Evolutionary conservation across 1,140 invertebrate species (phyloP).

Genomic region (Euwallacea similis): DNA sequence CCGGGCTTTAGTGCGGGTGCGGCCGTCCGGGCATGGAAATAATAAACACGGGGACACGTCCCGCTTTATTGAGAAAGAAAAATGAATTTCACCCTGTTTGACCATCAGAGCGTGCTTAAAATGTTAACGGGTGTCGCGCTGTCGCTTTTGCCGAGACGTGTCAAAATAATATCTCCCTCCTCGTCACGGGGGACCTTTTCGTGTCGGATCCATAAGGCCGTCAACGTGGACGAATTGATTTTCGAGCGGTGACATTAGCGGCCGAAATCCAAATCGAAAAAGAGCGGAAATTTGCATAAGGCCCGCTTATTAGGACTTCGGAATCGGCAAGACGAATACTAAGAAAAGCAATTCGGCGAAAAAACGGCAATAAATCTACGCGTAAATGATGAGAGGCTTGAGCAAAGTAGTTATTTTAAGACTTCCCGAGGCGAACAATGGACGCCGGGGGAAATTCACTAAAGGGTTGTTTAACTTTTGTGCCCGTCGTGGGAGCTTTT

Average conservation of each 20-base stretch:
- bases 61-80: not conserved
- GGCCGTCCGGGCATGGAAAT: no score
- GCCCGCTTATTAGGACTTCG: no score
- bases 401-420: not conserved
- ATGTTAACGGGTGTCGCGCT: constrained; percentile 5
- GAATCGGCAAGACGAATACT: no score
- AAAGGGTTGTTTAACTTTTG: constrained; percentile 6
- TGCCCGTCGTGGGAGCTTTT: not conserved
- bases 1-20: no score
- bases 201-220: not conserved
- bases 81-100: constrained; percentile 6
- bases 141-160: not conserved
- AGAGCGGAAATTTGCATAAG: no score
- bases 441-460: not conserved
- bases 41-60: no score
- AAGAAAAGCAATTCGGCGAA: no score
- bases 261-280: no score
- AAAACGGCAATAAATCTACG: no score
- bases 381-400: not conserved
- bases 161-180: not conserved
- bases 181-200: not conserved
- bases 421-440: not conserved
- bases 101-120: not conserved
- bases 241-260: no score
- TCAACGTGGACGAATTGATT: no score